phyloP scores from a whole-genome alignment of 2,888 invertebrate species.

The Rhaphigaster nebulosa region DNA sequence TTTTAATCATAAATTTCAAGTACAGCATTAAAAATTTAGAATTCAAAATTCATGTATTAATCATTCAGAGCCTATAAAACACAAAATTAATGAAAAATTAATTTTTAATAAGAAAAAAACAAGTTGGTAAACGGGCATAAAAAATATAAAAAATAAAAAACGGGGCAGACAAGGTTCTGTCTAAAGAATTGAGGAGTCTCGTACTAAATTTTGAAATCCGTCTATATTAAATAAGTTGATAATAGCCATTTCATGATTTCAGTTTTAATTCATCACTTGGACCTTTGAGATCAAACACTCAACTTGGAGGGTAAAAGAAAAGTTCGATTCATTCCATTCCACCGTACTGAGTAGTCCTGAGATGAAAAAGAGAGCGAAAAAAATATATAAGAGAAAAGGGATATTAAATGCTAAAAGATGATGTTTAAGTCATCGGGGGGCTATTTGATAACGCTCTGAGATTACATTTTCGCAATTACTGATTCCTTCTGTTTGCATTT shows the following conservation, averaged over 20 bases:
- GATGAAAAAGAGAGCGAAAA: neutral
- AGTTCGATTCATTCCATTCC: neutral
- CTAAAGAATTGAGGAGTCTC: too few relatives aligned
- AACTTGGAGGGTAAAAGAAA: neutral
- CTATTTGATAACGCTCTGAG: neutral
- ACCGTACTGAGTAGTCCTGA: neutral
- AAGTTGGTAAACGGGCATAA: too few relatives aligned
- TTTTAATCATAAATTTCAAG: too few relatives aligned
- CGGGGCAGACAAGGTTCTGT: too few relatives aligned
- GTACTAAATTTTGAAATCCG: too few relatives aligned
- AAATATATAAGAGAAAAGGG: neutral
- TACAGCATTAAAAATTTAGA: too few relatives aligned
- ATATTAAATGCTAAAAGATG: conserved; percentile 20
- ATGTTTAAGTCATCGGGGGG: neutral
- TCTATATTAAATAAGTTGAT: too few relatives aligned
- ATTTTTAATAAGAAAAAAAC: too few relatives aligned
- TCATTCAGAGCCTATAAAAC: too few relatives aligned
- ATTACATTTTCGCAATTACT: neutral
- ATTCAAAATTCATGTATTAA: too few relatives aligned
- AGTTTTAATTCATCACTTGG: neutral
- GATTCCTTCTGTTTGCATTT: neutral
- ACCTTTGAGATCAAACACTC: neutral
- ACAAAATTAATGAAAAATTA: too few relatives aligned
- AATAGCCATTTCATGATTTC: neutral
- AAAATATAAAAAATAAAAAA: too few relatives aligned